These are phyloP conservation scores for Hemicrepidius hirtus DNA, from an alignment of 2,888 invertebrate genomes.

Conservation along the genomic window DNA sequence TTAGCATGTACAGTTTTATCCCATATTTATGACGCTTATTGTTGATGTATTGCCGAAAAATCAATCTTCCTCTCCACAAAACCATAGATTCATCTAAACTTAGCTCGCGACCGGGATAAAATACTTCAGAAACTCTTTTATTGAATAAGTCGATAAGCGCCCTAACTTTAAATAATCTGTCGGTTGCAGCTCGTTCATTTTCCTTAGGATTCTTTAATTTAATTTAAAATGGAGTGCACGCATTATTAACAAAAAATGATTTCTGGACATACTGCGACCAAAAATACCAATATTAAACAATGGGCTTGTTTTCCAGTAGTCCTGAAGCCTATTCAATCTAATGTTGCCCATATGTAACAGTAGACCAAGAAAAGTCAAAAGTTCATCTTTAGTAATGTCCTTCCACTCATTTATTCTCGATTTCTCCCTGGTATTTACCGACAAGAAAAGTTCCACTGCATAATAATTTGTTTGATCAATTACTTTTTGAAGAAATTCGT, in stretches of 20 bases:
- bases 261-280: constrained; percentile 38
- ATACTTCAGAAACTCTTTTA: constrained; percentile 41
- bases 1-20: constrained; percentile 8
- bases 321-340: constrained; percentile 41
- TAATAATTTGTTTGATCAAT: not conserved
- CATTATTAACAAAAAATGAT: constrained; percentile 49
- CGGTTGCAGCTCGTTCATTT: constrained; percentile 18
- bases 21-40: constrained; percentile 16
- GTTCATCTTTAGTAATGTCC: constrained; percentile 39
- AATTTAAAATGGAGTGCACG: constrained; percentile 48
- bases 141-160: constrained; percentile 9
- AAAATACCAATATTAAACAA: constrained; percentile 38
- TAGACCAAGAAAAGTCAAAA: constrained; percentile 50
- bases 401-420: constrained; percentile 46
- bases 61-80: constrained; percentile 62
- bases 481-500: not conserved
- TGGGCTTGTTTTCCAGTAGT: constrained; percentile 52
- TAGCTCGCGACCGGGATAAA: constrained; percentile 49
- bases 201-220: not conserved
- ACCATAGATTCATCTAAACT: constrained; percentile 56
- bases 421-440: not conserved
- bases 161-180: not conserved
- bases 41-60: not conserved
- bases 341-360: constrained; percentile 53
- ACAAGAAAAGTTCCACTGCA: constrained; percentile 4